Conservation (phyloP, 2,797 vertebrate species). For the Eutrigla gurnardus region DNA sequence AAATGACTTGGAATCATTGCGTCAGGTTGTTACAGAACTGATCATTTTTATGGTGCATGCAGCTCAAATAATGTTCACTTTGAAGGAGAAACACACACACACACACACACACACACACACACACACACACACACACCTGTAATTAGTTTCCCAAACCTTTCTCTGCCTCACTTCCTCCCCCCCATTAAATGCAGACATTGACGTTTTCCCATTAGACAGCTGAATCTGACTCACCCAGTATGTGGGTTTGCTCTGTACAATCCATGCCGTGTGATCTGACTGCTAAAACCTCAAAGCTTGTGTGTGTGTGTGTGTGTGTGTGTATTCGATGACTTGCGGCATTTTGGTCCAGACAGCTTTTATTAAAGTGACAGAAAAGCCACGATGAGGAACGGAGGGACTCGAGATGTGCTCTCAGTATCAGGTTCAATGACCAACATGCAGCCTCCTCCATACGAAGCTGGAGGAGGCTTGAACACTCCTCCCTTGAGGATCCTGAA, state of each 20-base stretch:
- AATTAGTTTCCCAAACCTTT: slow-evolving; percentile 64
- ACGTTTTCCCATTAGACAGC: slow-evolving; percentile 64
- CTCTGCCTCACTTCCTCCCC: slow-evolving; percentile 19
- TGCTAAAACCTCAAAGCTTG: slow-evolving; percentile 55
- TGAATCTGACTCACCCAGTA: slow-evolving; percentile 65
- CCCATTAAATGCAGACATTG: slow-evolving; percentile 52
- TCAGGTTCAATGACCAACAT: slow-evolving; percentile 44
- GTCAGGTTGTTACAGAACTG: slow-evolving; percentile 19
- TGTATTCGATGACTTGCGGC: slow-evolving; percentile 35
- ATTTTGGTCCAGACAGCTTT: slow-evolving; percentile 50
- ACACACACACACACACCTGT: slow-evolving; percentile 42
- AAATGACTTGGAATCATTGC: slow-evolving; percentile 4
- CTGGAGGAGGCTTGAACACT: slow-evolving; percentile 56
- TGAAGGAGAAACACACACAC: slow-evolving; percentile 14
- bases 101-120: slow-evolving; percentile 27
- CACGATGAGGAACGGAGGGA: slow-evolving; percentile 30
- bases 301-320: slow-evolving; percentile 38
- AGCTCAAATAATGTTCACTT: slow-evolving; percentile 12
- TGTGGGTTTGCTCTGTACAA: slow-evolving; percentile 49
- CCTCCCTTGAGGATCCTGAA: slow-evolving; percentile 66
- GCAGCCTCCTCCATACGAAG: slow-evolving; percentile 42
- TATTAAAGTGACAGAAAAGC: slow-evolving; percentile 60
- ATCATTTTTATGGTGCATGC: background rate
- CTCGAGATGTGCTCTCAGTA: slow-evolving; percentile 26
- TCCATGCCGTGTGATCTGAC: slow-evolving; percentile 61